These are phyloP conservation scores for Acholoe squamosa DNA, from an alignment of 2,888 invertebrate species.

Conservation along the genomic window DNA sequence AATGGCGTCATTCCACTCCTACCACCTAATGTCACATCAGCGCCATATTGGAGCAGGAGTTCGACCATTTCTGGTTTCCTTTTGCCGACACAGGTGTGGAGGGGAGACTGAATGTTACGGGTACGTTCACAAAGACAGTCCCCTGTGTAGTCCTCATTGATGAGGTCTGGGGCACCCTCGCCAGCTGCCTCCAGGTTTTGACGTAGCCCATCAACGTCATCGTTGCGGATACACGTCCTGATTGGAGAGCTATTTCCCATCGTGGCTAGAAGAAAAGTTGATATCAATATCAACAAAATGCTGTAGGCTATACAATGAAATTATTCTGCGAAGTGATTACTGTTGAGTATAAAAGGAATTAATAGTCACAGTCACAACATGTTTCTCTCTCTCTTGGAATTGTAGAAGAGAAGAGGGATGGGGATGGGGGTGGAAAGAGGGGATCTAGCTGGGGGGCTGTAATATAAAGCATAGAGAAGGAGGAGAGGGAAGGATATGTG, in stretches of 20 bases:
- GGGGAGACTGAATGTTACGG: constrained; percentile 61
- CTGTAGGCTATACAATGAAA: too few species aligned
- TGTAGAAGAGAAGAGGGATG: too few species aligned
- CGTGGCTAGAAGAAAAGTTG: not conserved
- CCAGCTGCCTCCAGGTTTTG: constrained; percentile 63
- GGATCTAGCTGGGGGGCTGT: too few species aligned
- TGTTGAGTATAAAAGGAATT: too few species aligned
- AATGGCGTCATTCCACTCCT: constrained; percentile 42
- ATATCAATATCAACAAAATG: too few species aligned
- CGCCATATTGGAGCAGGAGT: constrained; percentile 55
- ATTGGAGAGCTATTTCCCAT: constrained; percentile 67
- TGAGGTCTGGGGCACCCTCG: constrained; percentile 59
- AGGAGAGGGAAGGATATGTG: too few species aligned
- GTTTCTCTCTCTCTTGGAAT: too few species aligned
- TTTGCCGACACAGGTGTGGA: constrained; percentile 53
- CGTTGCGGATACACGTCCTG: constrained; percentile 63
- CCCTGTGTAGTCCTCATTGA: constrained; percentile 67
- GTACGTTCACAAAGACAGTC: constrained; percentile 64
- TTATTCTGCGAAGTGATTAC: too few species aligned
- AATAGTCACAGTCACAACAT: too few species aligned
- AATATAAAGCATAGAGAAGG: too few species aligned
- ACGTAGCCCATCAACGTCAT: constrained; percentile 42
- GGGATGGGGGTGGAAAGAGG: too few species aligned
- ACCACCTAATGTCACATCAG: constrained; percentile 44
- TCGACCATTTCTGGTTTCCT: constrained; percentile 36